Evolutionary conservation across 2,888 invertebrate genomes (phyloP), one percentile per base, ranked within the genome.

Genomic region (Cynaeus angustus): DNA sequence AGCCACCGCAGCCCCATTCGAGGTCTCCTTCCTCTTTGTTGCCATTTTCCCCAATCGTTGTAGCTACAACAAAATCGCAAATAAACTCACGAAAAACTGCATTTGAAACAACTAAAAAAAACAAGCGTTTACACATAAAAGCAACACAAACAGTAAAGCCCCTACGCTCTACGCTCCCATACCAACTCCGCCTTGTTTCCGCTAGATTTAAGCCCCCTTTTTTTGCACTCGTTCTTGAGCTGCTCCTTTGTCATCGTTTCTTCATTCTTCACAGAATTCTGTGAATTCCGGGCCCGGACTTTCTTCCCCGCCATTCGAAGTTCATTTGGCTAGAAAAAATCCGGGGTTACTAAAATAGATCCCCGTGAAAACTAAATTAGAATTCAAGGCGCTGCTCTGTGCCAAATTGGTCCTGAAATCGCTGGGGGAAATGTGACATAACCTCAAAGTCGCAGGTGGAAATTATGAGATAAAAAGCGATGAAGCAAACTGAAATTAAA

Each of bases 111-210:
- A 14, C 28, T 21, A 13, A 46, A 56, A 7, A 46, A 53, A 53
- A 52, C 37, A 38, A 13, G 13, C 21, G 12, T 30, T 3, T n/a
- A 16, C 43, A 61, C 33, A 43, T 14, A 5, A 67, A 13, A 30
- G 21, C 28, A 30, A 43, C 10, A 53, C n/a, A 50, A 58, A 38
- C 46, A 9, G 21, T 21, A 67, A 30, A 59, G 30, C 0, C 8
- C 33, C 38, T 6, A 33, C n/a, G 14, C 59, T 46, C 45, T 26
- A 12, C 33, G 5, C 26, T 66, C 65, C 72, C 82, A 85, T 91
- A 91, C 91, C 91, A 91, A 88, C 87, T 91, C 91, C 77, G 87
- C 88, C 86, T 91, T 91, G 87, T 89, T 91, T 83, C 91, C 91
- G 74, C 89, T 87, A 50, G 89, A 88, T 82, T 90, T 90, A 84